Percentiles rank a stretch among this genome's conserved stretches.
Conservation (phyloP, 2,797 vertebrate species). For the Prunella strophiata region DNA sequence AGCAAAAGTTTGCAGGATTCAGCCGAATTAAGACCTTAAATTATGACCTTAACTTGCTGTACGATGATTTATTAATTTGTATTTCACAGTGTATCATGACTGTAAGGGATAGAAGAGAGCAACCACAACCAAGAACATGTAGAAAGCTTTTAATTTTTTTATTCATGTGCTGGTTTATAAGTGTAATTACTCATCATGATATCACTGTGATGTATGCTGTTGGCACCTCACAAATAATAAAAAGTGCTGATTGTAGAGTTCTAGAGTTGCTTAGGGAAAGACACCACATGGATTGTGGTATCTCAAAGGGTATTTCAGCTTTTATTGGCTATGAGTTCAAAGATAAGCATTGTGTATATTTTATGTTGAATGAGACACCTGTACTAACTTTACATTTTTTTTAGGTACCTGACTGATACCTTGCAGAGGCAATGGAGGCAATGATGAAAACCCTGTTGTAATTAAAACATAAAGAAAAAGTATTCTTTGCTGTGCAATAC, state of each 20-base stretch:
- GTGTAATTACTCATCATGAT: not conserved
- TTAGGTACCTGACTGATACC: constrained; percentile 31
- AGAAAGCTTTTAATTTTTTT: not conserved
- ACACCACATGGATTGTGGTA: accelerated
- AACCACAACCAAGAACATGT: not conserved
- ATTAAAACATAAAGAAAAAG: not conserved
- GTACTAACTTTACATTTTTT: not conserved
- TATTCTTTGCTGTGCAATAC: not conserved
- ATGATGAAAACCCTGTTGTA: constrained; percentile 41
- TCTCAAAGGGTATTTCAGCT: not conserved
- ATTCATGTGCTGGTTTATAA: not conserved
- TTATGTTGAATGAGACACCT: not conserved
- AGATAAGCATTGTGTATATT: not conserved
- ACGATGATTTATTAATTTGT: not conserved
- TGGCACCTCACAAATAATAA: not conserved
- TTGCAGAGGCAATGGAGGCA: constrained; percentile 52
- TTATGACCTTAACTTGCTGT: not conserved
- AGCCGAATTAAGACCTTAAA: not conserved
- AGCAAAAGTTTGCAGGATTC: not conserved
- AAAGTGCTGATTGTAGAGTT: not conserved
- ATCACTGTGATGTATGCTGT: not conserved
- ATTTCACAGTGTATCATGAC: not conserved
- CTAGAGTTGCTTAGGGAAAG: not conserved
- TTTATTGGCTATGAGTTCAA: not conserved
- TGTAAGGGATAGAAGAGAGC: not conserved